Evolutionary conservation across 2,888 invertebrate genomes (phyloP).

Genomic region (Cyclophora punctaria): DNA sequence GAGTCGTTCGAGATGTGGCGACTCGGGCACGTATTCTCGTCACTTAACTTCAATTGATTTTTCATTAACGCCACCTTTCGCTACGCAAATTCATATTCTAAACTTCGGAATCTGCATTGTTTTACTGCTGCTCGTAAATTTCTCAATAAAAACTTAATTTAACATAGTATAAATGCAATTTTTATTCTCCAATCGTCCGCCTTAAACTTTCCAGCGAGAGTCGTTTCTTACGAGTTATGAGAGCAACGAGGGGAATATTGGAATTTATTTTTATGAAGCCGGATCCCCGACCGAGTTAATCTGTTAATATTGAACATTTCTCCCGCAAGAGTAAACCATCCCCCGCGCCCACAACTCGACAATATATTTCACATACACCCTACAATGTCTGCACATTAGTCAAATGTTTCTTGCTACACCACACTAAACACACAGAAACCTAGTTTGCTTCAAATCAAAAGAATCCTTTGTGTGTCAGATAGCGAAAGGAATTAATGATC

Average conservation of each 20-base stretch:
- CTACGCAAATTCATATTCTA: not conserved
- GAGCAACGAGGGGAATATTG: conserved; percentile 62
- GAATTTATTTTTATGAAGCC: conserved; percentile 65
- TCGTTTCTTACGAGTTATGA: conserved; percentile 63
- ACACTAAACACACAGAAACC: no score
- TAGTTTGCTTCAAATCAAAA: no score
- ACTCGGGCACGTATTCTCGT: no score
- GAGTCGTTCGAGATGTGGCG: no score
- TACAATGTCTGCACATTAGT: no score
- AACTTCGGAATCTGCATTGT: conserved; percentile 12
- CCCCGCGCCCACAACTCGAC: conserved; percentile 11
- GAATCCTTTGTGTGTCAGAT: no score
- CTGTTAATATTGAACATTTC: conserved; percentile 68
- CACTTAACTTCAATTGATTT: no score
- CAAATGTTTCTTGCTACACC: no score
- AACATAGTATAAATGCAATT: conserved; percentile 63
- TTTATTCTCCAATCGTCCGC: conserved; percentile 63
- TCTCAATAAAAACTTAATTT: conserved; percentile 63
- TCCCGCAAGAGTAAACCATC: conserved; percentile 47
- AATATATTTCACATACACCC: no score
- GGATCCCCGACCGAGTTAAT: conserved; percentile 58
- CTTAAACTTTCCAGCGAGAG: conserved; percentile 62
- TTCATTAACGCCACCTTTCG: not conserved
- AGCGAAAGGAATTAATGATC: no score
- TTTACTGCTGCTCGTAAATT: conserved; percentile 48